Evolutionary conservation across 1,140 invertebrate genomes (phyloP), one percentile per base, ranked within the genome.

Genomic region (Drosophila micromelanica): DNA sequence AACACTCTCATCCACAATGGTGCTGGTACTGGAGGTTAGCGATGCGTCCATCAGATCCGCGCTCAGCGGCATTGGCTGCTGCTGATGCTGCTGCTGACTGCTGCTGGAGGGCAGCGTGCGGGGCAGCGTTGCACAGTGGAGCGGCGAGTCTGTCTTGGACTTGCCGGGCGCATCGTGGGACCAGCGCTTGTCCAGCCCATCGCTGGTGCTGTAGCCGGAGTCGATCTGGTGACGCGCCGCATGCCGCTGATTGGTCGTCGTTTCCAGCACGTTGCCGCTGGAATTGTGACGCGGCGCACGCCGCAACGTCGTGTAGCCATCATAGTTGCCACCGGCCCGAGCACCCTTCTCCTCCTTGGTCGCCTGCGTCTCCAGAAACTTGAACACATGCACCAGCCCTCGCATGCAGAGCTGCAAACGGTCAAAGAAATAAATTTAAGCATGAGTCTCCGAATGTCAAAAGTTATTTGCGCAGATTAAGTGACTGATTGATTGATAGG

Each of bases 301-400:
- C 3, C 91, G 69, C 59, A 92, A 23, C 1, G 91, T 91, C 17
- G 90, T 91, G 38, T 90, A 90, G 17, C 91, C 91, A 78, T 92
- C 91, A 35, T 91, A 91, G 43, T 91, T 91, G 23, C 90, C 90
- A 11, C 90, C 90, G 8, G 78, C 75, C 67, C 40, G 93, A 45
- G 68, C 93, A 43, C 92, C 90, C 51, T 93, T 93, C 71, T 94
- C 93, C 30, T 94, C 94, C 86, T 96, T 95, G 78, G 95, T 95
- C 20, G 97, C 96, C 93, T 97, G 96, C 85, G 95, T 96, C 91
- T 98, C 97, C 62, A 99, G 93, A 93, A 97, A 98, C 91, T 98
- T 98, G 93, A 98, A 98, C 69, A 99, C 97, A 93, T 98, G 98
- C 80, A 97, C 96, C 90, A 96, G 94, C 69, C 98, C 98, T 91